Evolutionary conservation across 1,140 invertebrate species (phyloP).

Genomic region (Fragariocoptes setiger): DNA sequence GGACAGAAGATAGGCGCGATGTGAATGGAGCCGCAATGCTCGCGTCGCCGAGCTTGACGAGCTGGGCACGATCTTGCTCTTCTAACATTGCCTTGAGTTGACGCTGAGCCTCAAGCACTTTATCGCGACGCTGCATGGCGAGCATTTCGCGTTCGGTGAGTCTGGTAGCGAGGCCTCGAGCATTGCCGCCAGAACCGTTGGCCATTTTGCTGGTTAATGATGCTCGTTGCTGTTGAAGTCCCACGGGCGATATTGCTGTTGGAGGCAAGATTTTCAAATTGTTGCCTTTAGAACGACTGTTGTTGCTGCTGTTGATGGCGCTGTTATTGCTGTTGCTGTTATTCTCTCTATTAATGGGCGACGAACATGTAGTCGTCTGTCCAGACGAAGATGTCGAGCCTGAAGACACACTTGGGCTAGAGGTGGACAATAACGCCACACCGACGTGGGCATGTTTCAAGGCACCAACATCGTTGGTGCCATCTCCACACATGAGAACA

Average conservation of each 20-base stretch:
- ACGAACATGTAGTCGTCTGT: too few species aligned
- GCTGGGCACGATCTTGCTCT: constrained; percentile 48
- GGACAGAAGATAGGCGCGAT: constrained; percentile 78
- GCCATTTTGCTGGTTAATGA: not conserved
- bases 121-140: not conserved
- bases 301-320: not conserved
- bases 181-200: not conserved
- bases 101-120: constrained; percentile 12
- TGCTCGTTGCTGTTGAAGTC: not conserved
- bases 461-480: constrained; percentile 99
- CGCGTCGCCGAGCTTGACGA: constrained; percentile 86
- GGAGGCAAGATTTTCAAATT: too few species aligned
- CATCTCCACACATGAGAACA: constrained; percentile 98
- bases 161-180: not conserved
- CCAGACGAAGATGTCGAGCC: too few species aligned
- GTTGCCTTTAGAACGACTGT: constrained; percentile 1
- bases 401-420: too few species aligned
- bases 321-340: not conserved
- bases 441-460: constrained; percentile 92
- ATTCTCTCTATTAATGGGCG: not conserved
- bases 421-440: constrained; percentile 12
- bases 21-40: constrained; percentile 97
- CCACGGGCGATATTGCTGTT: not conserved
- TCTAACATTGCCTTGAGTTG: constrained; percentile 34
- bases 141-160: not conserved